phyloP scores from a whole-genome alignment of 2,797 vertebrate species.

The Arrhamphus sclerolepis region DNA sequence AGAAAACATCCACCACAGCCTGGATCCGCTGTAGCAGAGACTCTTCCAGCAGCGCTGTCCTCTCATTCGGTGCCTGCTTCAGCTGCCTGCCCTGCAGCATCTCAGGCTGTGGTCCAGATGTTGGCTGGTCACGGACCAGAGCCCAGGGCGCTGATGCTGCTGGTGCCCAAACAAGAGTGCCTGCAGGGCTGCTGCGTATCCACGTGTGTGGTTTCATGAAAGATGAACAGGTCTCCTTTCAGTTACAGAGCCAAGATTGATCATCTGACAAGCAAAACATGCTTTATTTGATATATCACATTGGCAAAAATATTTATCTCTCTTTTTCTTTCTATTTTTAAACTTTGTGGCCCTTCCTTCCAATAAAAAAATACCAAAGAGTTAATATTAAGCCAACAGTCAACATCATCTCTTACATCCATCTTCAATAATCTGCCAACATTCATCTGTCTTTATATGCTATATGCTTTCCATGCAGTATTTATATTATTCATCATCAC shows the following conservation, averaged over 20 bases:
- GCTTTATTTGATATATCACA: too few species aligned
- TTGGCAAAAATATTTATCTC: background rate
- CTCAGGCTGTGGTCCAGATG: slow-evolving; percentile 50
- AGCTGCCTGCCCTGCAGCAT: slow-evolving; percentile 37
- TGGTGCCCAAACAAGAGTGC: slow-evolving; percentile 18
- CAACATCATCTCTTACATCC: too few species aligned
- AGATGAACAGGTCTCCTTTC: slow-evolving; percentile 14
- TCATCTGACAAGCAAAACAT: too few species aligned
- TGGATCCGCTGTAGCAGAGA: slow-evolving; percentile 40
- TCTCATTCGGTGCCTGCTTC: slow-evolving; percentile 63
- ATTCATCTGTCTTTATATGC: too few species aligned
- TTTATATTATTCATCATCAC: too few species aligned
- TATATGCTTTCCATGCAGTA: too few species aligned
- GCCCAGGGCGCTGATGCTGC: slow-evolving; percentile 12
- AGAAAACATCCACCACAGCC: slow-evolving; percentile 51
- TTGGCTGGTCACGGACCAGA: slow-evolving; percentile 28
- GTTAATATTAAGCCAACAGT: too few species aligned
- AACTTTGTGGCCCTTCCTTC: background rate
- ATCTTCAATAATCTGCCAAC: too few species aligned
- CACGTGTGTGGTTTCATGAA: slow-evolving; percentile 16
- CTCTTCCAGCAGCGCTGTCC: slow-evolving; percentile 46
- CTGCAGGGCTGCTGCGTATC: slow-evolving; percentile 25
- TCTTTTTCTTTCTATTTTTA: background rate
- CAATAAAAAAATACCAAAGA: too few species aligned
- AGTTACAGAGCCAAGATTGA: background rate